Evolutionary conservation across 2,113 vertebrate genomes (phyloP), one percentile per base, ranked within the genome.

Genomic region (Larimichthys polyactis): DNA sequence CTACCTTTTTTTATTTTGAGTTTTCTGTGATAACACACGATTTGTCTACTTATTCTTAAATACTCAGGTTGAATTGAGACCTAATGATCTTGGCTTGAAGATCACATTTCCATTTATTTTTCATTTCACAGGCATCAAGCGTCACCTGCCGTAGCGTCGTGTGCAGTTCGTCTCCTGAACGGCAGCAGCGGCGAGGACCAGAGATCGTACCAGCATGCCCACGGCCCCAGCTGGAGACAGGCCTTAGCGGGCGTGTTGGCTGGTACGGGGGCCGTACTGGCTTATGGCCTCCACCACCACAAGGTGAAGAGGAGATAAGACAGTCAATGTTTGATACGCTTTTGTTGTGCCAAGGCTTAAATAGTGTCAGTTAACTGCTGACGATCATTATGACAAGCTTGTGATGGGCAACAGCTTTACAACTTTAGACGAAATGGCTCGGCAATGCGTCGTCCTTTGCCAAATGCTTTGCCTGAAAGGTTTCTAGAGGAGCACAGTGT

Each of bases 181-280:
- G 83, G 87, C 81, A 85, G 85, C 71, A 27, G 83, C 57, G 27
- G 75, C 7, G 77, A 85, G 11, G 83, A 89, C 2, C 89, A 90
- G 62, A 60, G 79, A 14, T 93, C 75, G 8, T 36, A 79, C 79
- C 81, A 75, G 49, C 59, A 5, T 4, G 12, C 27, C 49, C 79
- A 79, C 16, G 0, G 51, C 12, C 79, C 77, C 27, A 88, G 73
- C 75, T 94, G 92, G 93, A 93, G 54, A 82, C 92, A 91, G 59
- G 81, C 66, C 4, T 20, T 95, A 65, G 93, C 93, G 2, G 95
- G 95, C 27, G 88, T 96, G 75, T 72, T 95, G 78, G 92, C 91
- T 19, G 95, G 95, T n/a, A 90, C 93, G 0, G 95, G 95, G 1
- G 94, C 86, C 4, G 94, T 94, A 0, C 67, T 96, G 73, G 91